A percentile compares a stretch with the other conserved stretches of the same genome.
Conservation (phyloP, 2,888 invertebrate genomes). For the Meganola albula region DNA sequence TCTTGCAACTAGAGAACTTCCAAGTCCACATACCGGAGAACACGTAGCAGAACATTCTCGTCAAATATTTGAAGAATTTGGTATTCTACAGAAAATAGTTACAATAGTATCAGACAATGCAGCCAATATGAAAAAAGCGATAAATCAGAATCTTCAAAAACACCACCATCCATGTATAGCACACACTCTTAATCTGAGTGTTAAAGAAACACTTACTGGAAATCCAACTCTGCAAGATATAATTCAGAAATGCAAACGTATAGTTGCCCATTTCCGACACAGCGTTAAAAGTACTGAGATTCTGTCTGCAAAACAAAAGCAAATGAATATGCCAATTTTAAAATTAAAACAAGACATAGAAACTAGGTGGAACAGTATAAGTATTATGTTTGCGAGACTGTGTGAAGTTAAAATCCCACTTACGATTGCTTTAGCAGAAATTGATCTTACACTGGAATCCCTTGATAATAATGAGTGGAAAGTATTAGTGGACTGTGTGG, state of each 20-base stretch:
- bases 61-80: slow-evolving; percentile 14
- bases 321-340: slow-evolving; percentile 5
- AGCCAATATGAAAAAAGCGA: slow-evolving; percentile 13
- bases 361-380: slow-evolving; percentile 12
- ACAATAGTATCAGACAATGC: slow-evolving; percentile 14
- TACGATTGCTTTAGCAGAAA: slow-evolving; percentile 14
- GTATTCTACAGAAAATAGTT: slow-evolving; percentile 12
- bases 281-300: slow-evolving; percentile 6
- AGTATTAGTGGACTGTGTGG: not conserved
- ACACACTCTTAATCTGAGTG: slow-evolving; percentile 15
- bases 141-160: slow-evolving; percentile 14
- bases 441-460: slow-evolving; percentile 6
- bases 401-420: slow-evolving; percentile 10
- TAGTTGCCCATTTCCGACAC: slow-evolving; percentile 8
- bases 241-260: slow-evolving; percentile 6
- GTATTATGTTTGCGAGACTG: slow-evolving; percentile 10
- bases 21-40: slow-evolving; percentile 11
- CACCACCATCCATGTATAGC: slow-evolving; percentile 17
- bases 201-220: slow-evolving; percentile 8
- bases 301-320: slow-evolving; percentile 7
- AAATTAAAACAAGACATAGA: slow-evolving; percentile 7
- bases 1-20: slow-evolving; percentile 8
- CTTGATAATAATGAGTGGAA: not conserved
- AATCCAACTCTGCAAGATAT: slow-evolving; percentile 5
- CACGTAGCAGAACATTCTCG: slow-evolving; percentile 8